Base-by-base conservation (phyloP, 2,797 vertebrate genomes). In the Poeciliopsis paucimaculata region DNA sequence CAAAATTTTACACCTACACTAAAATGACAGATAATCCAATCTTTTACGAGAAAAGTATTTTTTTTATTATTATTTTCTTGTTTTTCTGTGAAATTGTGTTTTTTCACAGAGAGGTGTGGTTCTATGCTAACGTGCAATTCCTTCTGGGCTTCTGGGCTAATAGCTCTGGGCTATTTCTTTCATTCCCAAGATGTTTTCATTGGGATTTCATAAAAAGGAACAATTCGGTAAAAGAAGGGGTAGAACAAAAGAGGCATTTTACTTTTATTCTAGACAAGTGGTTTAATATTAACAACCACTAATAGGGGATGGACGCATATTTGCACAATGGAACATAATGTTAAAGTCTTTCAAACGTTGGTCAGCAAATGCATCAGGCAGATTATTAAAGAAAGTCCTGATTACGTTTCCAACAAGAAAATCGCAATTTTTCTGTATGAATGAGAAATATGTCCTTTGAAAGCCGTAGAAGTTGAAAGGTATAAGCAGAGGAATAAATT, bases 261-360 rank as follows among this genome's bases (percentile, higher is more conserved):
- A 73, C 47, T 83, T 84, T 82, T 66, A 75, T 87, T 86, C 62
- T 68, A 5, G 8, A 45, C 6, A 6, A 62, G 76, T 39, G 74
- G 70, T 85, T 68, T 77, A 47, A 85, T 78, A 66, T 85, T 85
- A 88, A 89, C 57, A 46, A 81, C 73, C 62, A 72, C 75, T 76
- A 82, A 60, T 34, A 46, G 78, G 64, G 81, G 46, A 88, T 90
- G 77, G 87, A 87, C 87, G 75, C 53, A 43, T 77, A 15, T 84
- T 82, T 86, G 66, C 80, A 82, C 71, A 75, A 64, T 5, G 16
- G 82, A 87, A 80, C 76, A 82, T 77, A 8, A 86, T 55, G 28
- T 82, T 85, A 20, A 57, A 26, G 31, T 70, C 71, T 31, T 45
- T 34, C 51, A 15, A 86, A 77, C 72, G 77, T 75, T 84, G 43